Evolutionary conservation across 2,797 vertebrate genomes (phyloP).

Genomic region (Clamator glandarius): DNA sequence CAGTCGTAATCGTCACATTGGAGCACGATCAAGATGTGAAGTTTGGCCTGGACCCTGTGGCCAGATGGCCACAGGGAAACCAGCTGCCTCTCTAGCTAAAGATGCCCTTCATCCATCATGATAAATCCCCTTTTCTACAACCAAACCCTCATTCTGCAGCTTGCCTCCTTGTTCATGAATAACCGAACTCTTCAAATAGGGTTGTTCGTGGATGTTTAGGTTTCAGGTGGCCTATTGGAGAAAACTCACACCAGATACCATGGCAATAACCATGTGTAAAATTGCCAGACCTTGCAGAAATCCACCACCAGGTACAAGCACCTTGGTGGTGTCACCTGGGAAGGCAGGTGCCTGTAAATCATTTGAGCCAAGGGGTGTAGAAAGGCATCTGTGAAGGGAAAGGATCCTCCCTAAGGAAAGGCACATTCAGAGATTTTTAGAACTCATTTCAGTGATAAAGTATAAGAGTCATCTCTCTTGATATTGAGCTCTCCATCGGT

Average conservation of each 20-base stretch:
- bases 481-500: not conserved
- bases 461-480: not conserved
- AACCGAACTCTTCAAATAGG: not conserved
- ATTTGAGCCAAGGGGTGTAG: not conserved
- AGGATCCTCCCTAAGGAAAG: not conserved
- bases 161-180: not conserved
- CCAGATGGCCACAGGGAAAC: conserved; percentile 64
- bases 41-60: conserved; percentile 63
- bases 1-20: conserved; percentile 38
- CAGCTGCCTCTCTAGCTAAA: conserved; percentile 66
- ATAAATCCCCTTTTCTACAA: conserved; percentile 54
- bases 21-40: conserved; percentile 51
- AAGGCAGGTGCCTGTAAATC: not conserved
- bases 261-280: not conserved
- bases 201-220: not conserved
- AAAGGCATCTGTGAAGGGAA: not conserved
- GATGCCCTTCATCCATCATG: conserved; percentile 50
- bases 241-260: not conserved
- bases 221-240: not conserved
- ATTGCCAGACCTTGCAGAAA: conserved; percentile 1
- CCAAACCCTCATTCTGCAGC: conserved; percentile 32
- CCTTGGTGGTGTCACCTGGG: not conserved
- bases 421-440: not conserved
- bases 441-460: not conserved
- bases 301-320: not conserved